phyloP scores from a whole-genome alignment of 2,797 vertebrate genomes.

The Myotis daubentonii region DNA sequence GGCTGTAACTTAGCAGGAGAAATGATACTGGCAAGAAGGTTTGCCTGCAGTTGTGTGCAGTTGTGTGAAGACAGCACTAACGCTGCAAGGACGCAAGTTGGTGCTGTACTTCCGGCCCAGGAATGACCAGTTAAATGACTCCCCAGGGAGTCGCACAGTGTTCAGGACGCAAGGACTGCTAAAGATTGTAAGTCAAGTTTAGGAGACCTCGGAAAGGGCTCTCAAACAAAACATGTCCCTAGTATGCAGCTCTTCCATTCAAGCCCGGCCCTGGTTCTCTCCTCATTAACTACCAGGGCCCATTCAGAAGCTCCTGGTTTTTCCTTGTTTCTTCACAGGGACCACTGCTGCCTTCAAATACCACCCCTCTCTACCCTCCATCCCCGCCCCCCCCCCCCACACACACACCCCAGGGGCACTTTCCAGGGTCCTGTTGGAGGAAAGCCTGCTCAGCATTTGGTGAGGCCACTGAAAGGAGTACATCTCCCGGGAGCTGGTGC shows the following conservation, averaged over 20 bases:
- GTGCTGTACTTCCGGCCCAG: background rate
- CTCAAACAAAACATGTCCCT: background rate
- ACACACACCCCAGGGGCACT: background rate
- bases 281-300: background rate
- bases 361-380: background rate
- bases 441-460: background rate
- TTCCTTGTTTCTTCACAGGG: background rate
- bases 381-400: background rate
- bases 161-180: background rate
- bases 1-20: background rate
- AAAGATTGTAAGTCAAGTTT: background rate
- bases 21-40: constrained; percentile 2
- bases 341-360: background rate
- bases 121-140: background rate
- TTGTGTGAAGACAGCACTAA: constrained; percentile 21
- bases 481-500: constrained; percentile 11
- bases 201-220: background rate
- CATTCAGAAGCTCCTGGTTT: background rate
- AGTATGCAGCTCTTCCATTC: background rate
- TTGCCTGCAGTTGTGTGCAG: constrained; percentile 27
- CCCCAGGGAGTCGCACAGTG: background rate
- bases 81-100: background rate
- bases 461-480: background rate
- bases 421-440: background rate
- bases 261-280: background rate